These are phyloP conservation scores for Trachelus stipa DNA, from an alignment of 2,888 invertebrate species.

Conservation along the genomic window DNA sequence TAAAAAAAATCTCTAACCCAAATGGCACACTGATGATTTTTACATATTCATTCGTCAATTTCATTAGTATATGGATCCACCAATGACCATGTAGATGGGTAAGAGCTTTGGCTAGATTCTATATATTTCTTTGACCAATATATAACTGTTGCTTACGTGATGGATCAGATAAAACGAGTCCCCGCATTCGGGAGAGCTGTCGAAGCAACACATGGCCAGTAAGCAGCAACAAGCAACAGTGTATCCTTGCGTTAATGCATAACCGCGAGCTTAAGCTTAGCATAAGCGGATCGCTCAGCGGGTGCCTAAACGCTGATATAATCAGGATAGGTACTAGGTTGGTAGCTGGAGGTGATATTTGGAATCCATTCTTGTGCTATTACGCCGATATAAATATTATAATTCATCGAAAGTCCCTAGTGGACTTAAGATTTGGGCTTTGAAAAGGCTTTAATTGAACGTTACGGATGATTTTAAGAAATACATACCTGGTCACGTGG, in stretches of 20 bases:
- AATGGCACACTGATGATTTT: too few relatives aligned
- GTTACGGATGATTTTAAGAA: background rate
- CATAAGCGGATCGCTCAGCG: conserved; percentile 47
- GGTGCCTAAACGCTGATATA: conserved; percentile 50
- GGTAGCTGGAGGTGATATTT: conserved; percentile 12
- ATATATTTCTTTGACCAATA: conserved; percentile 23
- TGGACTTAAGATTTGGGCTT: conserved; percentile 6
- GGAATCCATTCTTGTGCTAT: conserved; percentile 24
- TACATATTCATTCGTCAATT: too few relatives aligned
- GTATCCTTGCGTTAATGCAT: conserved; percentile 1
- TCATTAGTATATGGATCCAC: too few relatives aligned
- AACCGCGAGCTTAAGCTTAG: conserved; percentile 39
- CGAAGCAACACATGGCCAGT: background rate
- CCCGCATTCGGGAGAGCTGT: conserved; percentile 26
- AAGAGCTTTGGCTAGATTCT: conserved; percentile 4
- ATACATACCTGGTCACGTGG: too few relatives aligned
- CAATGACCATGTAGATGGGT: background rate
- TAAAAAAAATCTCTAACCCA: too few relatives aligned
- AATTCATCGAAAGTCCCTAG: conserved; percentile 24
- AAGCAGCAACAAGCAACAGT: background rate
- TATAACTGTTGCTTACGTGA: conserved; percentile 25
- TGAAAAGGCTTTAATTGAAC: background rate
- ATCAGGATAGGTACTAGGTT: conserved; percentile 25
- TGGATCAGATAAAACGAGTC: conserved; percentile 22
- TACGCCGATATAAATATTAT: conserved; percentile 37